Conservation (phyloP, 2,797 vertebrate genomes). For the Sardinella longiceps region DNA sequence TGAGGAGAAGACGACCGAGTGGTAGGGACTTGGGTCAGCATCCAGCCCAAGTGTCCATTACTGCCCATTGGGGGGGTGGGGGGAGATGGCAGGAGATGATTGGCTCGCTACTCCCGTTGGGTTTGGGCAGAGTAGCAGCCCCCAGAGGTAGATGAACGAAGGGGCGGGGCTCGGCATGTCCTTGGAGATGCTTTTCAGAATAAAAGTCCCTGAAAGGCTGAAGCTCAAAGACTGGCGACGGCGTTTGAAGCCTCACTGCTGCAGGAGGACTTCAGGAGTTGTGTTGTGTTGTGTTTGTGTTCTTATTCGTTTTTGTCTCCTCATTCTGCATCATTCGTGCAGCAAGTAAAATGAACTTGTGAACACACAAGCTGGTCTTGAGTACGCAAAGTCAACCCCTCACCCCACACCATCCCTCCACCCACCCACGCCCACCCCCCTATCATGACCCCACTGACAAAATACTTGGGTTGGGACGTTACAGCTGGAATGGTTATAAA, state of each 20-base stretch:
- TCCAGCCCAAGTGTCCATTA: conserved; percentile 9
- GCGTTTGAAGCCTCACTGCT: not conserved
- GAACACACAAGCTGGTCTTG: conserved; percentile 29
- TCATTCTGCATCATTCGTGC: conserved; percentile 27
- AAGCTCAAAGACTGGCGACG: not conserved
- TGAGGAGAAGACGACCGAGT: not conserved
- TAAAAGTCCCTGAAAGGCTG: conserved; percentile 24
- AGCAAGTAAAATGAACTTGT: conserved; percentile 21
- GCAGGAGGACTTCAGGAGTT: not conserved
- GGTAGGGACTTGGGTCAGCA: not conserved
- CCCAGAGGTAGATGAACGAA: conserved; percentile 53
- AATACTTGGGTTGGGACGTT: conserved; percentile 46
- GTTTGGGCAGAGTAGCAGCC: conserved; percentile 52
- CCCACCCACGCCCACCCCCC: conserved; percentile 17
- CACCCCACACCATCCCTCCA: conserved; percentile 27
- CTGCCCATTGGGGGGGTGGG: conserved; percentile 11
- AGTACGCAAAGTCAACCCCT: conserved; percentile 29
- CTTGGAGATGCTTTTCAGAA: conserved; percentile 20
- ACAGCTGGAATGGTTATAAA: conserved; percentile 62
- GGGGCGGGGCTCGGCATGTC: conserved; percentile 4
- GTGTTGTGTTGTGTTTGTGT: no score
- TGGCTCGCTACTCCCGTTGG: conserved; percentile 43
- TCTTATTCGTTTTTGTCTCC: conserved; percentile 28
- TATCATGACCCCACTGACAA: conserved; percentile 32
- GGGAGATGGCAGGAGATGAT: conserved; percentile 40